These are phyloP conservation scores for Tinea semifulvella DNA, from an alignment of 2,888 invertebrate genomes.

Conservation along the genomic window DNA sequence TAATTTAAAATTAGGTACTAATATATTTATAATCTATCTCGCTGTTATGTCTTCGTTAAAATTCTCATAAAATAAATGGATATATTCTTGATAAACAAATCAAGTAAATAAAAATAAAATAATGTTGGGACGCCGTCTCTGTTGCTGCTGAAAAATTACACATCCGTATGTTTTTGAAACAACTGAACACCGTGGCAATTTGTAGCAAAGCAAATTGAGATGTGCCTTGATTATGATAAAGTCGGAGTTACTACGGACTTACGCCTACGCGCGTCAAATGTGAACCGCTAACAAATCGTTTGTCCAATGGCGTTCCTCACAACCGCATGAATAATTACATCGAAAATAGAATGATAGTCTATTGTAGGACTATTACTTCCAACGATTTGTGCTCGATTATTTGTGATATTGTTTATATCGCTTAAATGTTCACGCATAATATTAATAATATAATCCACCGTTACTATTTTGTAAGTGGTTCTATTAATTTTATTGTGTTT, in stretches of 20 bases:
- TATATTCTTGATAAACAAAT: too few species aligned
- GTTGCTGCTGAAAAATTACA: constrained; percentile 37
- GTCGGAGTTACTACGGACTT: constrained; percentile 29
- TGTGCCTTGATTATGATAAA: constrained; percentile 30
- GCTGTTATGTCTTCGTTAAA: too few species aligned
- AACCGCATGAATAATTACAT: constrained; percentile 13
- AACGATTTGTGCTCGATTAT: background rate
- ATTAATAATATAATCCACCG: background rate
- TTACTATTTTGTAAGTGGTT: background rate
- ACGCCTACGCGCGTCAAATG: constrained; percentile 19
- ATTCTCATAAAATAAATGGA: too few species aligned
- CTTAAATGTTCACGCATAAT: background rate
- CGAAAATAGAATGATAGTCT: constrained; percentile 14
- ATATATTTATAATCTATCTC: too few species aligned
- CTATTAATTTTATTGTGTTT: background rate
- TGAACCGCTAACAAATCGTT: constrained; percentile 40
- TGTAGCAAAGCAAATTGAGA: constrained; percentile 34
- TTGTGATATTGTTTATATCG: background rate
- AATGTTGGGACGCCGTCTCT: too few species aligned
- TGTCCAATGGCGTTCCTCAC: constrained; percentile 24
- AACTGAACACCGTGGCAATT: constrained; percentile 16
- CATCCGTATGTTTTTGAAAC: constrained; percentile 20
- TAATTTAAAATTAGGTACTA: too few species aligned
- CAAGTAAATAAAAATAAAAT: too few species aligned
- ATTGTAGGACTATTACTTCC: constrained; percentile 8